These are phyloP conservation scores for Bradynema listronoti DNA, from an alignment of 1,140 invertebrate species.

Conservation along the genomic window DNA sequence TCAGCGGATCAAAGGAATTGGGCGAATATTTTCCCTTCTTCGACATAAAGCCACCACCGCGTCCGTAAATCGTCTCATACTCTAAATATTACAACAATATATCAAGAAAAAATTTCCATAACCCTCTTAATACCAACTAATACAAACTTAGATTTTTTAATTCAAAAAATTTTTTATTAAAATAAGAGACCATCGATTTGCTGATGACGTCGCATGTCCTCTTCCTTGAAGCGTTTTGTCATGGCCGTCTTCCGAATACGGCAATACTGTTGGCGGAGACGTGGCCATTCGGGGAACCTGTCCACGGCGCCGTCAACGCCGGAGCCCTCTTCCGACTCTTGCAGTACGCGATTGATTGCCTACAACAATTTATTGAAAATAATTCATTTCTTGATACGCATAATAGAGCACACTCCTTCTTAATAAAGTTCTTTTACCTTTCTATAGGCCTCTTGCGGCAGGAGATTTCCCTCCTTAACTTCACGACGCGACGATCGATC, in stretches of 20 bases:
- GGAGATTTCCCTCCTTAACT: conserved; percentile 38
- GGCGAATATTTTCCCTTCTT: no score
- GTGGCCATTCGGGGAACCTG: conserved; percentile 39
- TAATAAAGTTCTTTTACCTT: conserved; percentile 24
- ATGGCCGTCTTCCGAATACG: conserved; percentile 31
- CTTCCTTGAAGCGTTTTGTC: conserved; percentile 2
- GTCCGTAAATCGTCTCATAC: no score
- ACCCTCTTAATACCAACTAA: background rate
- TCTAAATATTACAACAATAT: no score
- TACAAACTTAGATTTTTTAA: background rate
- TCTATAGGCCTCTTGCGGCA: conserved; percentile 39
- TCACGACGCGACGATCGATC: conserved; percentile 36
- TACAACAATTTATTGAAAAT: no score
- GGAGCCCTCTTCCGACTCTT: conserved; percentile 1
- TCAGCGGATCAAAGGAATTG: no score
- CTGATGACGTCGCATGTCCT: background rate
- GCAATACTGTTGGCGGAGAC: conserved; percentile 41
- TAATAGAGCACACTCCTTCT: no score
- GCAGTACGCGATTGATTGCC: conserved; percentile 5
- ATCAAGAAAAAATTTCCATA: background rate
- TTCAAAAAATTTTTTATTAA: background rate
- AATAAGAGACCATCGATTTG: background rate
- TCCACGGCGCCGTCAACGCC: conserved; percentile 15
- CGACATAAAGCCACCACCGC: no score
- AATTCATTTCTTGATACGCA: no score